Evolutionary conservation across 2,888 invertebrate species (phyloP).

Genomic region (Masnerella sp.): DNA sequence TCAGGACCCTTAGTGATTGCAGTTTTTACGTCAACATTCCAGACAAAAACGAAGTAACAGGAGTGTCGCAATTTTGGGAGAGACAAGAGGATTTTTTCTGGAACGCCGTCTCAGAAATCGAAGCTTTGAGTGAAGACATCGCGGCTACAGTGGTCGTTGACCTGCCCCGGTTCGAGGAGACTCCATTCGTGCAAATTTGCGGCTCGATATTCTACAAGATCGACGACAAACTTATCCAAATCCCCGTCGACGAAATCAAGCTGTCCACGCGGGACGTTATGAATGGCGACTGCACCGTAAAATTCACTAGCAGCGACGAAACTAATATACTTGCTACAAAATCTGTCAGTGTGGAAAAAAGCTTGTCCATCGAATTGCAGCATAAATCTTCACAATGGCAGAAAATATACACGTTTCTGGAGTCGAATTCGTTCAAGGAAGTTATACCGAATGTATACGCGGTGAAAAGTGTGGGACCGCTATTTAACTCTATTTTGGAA

Average conservation of each 20-base stretch:
- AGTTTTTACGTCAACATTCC: conserved; percentile 44
- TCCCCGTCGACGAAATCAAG: conserved; percentile 61
- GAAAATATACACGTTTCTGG: conserved; percentile 63
- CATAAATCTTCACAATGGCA: conserved; percentile 41
- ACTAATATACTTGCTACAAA: conserved; percentile 66
- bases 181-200: conserved; percentile 57
- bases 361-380: conserved; percentile 56
- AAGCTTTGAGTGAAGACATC: conserved; percentile 42
- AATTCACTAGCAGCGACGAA: conserved; percentile 51
- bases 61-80: conserved; percentile 69
- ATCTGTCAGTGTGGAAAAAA: conserved; percentile 66
- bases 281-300: conserved; percentile 59
- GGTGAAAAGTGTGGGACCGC: conserved; percentile 61
- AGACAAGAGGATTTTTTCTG: conserved; percentile 62
- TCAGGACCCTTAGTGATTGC: conserved; percentile 64
- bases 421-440: conserved; percentile 64
- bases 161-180: conserved; percentile 67
- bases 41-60: conserved; percentile 61
- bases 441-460: conserved; percentile 63
- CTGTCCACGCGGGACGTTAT: conserved; percentile 63
- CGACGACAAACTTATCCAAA: conserved; percentile 67
- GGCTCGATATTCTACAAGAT: conserved; percentile 68
- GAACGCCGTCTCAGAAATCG: conserved; percentile 62
- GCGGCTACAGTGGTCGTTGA: conserved; percentile 68
- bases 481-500: conserved; percentile 69